A percentile compares a stretch with the other conserved stretches of the same genome.
Conservation (phyloP, 1,140 invertebrate genomes). For the Brachionus paranguensis region DNA sequence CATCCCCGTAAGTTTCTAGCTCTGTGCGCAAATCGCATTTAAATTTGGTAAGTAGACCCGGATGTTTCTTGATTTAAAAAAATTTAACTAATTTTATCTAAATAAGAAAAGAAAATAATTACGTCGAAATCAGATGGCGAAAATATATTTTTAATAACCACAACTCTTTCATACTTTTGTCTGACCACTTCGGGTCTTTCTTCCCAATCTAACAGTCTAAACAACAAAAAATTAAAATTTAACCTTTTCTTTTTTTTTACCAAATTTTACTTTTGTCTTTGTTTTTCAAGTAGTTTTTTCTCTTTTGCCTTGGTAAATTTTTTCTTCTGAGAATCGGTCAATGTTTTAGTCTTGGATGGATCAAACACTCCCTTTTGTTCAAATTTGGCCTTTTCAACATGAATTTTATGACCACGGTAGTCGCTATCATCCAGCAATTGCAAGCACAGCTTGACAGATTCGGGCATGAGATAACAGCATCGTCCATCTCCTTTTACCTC, state of each 20-base stretch:
- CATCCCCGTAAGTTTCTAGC: neutral
- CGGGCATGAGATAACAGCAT: constrained; percentile 93
- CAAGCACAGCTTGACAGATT: constrained; percentile 86
- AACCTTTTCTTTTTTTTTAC: neutral
- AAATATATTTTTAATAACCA: constrained; percentile 40
- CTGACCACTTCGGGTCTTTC: constrained; percentile 37
- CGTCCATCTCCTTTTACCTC: constrained; percentile 88
- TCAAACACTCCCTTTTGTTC: constrained; percentile 90
- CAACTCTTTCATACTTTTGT: constrained; percentile 39
- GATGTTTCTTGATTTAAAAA: neutral
- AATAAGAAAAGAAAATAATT: neutral
- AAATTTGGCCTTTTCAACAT: constrained; percentile 87
- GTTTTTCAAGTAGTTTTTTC: constrained; percentile 49
- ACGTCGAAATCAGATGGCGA: constrained; percentile 8
- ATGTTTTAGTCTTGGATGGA: constrained; percentile 57
- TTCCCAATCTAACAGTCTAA: constrained; percentile 33
- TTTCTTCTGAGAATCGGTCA: constrained; percentile 12
- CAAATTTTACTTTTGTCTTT: constrained; percentile 1
- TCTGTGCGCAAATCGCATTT: neutral
- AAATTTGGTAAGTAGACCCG: constrained; percentile 3
- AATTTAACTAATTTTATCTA: neutral
- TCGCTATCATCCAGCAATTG: constrained; percentile 83
- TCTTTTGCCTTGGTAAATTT: constrained; percentile 76
- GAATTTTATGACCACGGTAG: constrained; percentile 67
- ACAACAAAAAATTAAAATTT: neutral